Base-by-base conservation (phyloP, 2,797 vertebrate genomes). In the Oreortyx pictus region DNA sequence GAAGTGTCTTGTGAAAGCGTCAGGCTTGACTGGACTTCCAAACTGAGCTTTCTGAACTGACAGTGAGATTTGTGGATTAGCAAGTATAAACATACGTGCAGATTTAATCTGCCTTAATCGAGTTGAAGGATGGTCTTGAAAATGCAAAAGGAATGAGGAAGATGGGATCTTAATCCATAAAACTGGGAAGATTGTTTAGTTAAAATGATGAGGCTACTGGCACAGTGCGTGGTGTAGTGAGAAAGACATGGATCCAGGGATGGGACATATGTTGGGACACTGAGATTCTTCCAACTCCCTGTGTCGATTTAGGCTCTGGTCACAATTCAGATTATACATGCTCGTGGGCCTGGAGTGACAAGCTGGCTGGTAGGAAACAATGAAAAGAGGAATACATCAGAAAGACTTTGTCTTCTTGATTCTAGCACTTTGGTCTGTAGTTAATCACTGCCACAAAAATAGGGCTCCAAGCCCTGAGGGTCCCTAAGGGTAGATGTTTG, bases 1-100 rank as follows among this genome's bases (percentile, higher is more conserved):
- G 70, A 79, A 88, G 73, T 75, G 88, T 33, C 74, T 75, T 83
- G 62, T 88, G 62, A 78, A 92, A 93, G 88, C 11, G 14, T 82
- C 80, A 78, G 68, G 62, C 46, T 49, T 83, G 66, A 81, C 86
- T 78, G 65, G 76, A 56, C 50, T 70, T 82, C 78, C 70, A 86
- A 75, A 86, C 9, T 23, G 71, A 89, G 57, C 62, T 46, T 57
- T 80, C 47, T 46, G 37, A 72, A 80, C 56, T 41, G 39, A 35
- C 61, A 83, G 47, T 25, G 52, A 68, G 54, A 66, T 62, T 25
- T 62, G 68, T 71, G 52, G 37, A 72, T 82, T 74, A 82, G 33
- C 25, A 61, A 88, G 24, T 20, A 39, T 27, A 66, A 82, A 73
- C n/a, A 85, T 82, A 87, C 46, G 78, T 3, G 8, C 33, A 81